A percentile compares a stretch with the other conserved stretches of the same genome.
Conservation (phyloP, 1,140 invertebrate genomes). For the Scaptomyza hsui region DNA sequence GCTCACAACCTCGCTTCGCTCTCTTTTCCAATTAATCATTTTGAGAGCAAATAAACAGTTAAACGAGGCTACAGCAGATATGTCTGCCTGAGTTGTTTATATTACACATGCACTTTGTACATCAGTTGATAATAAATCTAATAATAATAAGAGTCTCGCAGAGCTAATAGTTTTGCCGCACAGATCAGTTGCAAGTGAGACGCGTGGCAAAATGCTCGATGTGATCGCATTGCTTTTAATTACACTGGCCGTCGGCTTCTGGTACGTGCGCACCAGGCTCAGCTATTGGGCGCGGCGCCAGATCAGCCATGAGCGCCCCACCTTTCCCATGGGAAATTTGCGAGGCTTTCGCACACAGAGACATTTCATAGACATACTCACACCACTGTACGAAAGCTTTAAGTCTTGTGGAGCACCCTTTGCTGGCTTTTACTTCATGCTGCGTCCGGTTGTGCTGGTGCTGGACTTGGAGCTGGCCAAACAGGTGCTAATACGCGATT, state of each 20-base stretch:
- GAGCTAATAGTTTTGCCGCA: background rate
- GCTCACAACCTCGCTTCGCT: background rate
- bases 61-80: slow-evolving; percentile 24
- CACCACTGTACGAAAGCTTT: slow-evolving; percentile 57
- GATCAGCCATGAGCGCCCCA: slow-evolving; percentile 65
- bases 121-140: slow-evolving; percentile 31
- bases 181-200: slow-evolving; percentile 52
- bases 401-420: slow-evolving; percentile 61
- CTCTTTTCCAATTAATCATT: background rate
- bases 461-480: slow-evolving; percentile 84
- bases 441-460: slow-evolving; percentile 63
- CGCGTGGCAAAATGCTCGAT: slow-evolving; percentile 51
- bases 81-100: slow-evolving; percentile 28
- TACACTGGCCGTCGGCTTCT: slow-evolving; percentile 45
- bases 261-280: slow-evolving; percentile 57
- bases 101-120: slow-evolving; percentile 18
- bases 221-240: slow-evolving; percentile 56
- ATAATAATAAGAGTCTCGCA: background rate
- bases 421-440: slow-evolving; percentile 59
- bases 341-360: slow-evolving; percentile 37
- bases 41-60: slow-evolving; percentile 2
- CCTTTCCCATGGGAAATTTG: slow-evolving; percentile 66
- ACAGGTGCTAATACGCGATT: slow-evolving; percentile 86
- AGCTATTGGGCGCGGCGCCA: slow-evolving; percentile 84
- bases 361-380: slow-evolving; percentile 70